A percentile compares a stretch with the other conserved stretches of the same genome.
Conservation (phyloP, 2,113 vertebrate species). For the Albula goreensis region DNA sequence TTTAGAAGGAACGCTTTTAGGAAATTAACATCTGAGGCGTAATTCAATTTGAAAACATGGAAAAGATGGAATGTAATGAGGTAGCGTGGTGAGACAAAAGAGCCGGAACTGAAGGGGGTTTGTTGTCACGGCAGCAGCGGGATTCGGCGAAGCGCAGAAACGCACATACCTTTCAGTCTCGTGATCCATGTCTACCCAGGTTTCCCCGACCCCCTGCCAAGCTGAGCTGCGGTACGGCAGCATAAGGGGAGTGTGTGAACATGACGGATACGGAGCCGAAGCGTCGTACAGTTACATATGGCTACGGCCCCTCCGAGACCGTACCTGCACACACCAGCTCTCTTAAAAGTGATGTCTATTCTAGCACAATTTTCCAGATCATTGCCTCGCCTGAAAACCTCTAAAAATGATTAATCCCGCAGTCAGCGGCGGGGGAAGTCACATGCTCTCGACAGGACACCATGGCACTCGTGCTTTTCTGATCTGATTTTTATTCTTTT, state of each 20-base stretch:
- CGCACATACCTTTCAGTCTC: background rate
- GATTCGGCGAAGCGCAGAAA: background rate
- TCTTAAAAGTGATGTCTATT: constrained; percentile 37
- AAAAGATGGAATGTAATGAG: constrained; percentile 32
- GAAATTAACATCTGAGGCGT: constrained; percentile 36
- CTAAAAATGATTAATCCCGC: constrained; percentile 44
- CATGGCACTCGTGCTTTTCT: background rate
- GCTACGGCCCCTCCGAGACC: constrained; percentile 6
- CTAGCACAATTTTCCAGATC: constrained; percentile 49
- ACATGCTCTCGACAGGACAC: constrained; percentile 32
- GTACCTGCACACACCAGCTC: constrained; percentile 19
- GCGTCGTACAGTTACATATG: background rate
- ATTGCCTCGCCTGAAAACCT: constrained; percentile 44
- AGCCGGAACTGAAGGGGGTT: constrained; percentile 19
- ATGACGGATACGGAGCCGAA: constrained; percentile 5
- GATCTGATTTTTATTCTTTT: background rate
- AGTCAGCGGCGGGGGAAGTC: constrained; percentile 32
- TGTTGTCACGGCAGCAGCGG: constrained; percentile 14
- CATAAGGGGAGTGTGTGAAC: constrained; percentile 5
- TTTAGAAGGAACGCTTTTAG: background rate
- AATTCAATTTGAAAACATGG: constrained; percentile 47
- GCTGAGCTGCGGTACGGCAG: background rate
- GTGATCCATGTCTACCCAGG: background rate
- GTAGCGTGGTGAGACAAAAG: constrained; percentile 42
- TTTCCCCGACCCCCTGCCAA: background rate